Evolutionary conservation across 2,797 vertebrate species (phyloP), one percentile per base, ranked within the genome.

Genomic region (Neoniphon sammara): DNA sequence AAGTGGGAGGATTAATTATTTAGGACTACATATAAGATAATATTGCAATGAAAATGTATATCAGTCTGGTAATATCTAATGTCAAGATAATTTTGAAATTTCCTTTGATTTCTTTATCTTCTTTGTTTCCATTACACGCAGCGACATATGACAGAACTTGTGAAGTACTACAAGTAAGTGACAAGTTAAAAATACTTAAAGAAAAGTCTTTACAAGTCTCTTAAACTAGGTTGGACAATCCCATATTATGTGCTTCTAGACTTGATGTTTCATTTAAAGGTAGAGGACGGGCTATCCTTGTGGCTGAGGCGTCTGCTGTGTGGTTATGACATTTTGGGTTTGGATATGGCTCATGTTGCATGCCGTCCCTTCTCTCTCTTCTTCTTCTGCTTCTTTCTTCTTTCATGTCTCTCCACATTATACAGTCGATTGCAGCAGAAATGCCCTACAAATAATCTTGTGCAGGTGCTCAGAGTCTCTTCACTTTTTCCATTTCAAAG

Each of bases 1-100:
- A 46, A 70, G 56, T 18, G 23, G 30, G 39, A 25, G 18, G 14
- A 71, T 76, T 39, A 57, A 78, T 73, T 65, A 65, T 75, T 49
- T 39, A 75, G 18, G 20, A 59, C 14, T 63, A 4, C 57, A 65
- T 27, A n/a, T 74, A 65, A 62, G 55, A 61, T 47, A 42, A 27
- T 39, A 25, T 42, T 31, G 14, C 8, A 14, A 72, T 21, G 11
- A 69, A 65, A 72, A 55, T 50, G 27, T 44, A 15, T 42, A 44
- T 15, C 14, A 44, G 42, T 14, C 42, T 44, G 14, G 2, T 42
- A 39, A 11, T 44, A 44, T 14, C 42, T 14, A 44, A 25, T 52
- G 50, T 8, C 31, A 3, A 23, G 20, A 20, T n/a, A 1, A 10
- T 21, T 52, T 20, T 21, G 9, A 39, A 39, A 39, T 11, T 9